A percentile compares a stretch with the other conserved stretches of the same genome.
phyloP scores from a whole-genome alignment of 2,113 vertebrate genomes.

The Dissostichus mawsoni region DNA sequence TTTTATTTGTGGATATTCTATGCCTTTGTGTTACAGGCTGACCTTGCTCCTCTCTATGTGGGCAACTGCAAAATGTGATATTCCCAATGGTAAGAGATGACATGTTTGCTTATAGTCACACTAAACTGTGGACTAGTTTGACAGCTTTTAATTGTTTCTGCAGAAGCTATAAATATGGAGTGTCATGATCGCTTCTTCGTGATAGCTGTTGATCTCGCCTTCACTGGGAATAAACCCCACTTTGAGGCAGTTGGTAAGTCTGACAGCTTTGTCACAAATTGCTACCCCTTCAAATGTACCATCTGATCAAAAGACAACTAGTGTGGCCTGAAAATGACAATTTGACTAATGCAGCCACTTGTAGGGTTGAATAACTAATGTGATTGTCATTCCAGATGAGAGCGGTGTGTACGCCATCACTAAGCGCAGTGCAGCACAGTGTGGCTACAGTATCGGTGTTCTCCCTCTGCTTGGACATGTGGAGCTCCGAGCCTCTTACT shows the following conservation, averaged over 20 bases:
- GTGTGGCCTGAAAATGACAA: no score
- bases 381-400: slow-evolving; percentile 46
- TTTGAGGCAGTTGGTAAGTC: slow-evolving; percentile 70
- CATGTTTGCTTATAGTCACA: no score
- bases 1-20: fast-evolving
- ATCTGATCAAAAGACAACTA: no score
- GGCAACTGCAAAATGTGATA: background rate
- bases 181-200: slow-evolving; percentile 57
- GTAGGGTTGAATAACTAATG: no score
- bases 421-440: slow-evolving; percentile 52
- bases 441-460: slow-evolving; percentile 72
- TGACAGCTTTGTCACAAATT: background rate
- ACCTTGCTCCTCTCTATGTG: slow-evolving; percentile 36
- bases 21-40: slow-evolving; percentile 48
- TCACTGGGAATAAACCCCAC: slow-evolving; percentile 20
- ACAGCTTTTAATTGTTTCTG: background rate
- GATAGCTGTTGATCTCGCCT: slow-evolving; percentile 47
- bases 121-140: background rate
- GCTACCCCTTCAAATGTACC: no score
- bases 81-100: slow-evolving; percentile 29
- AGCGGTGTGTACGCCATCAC: slow-evolving; percentile 62
- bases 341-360: no score
- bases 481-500: slow-evolving; percentile 77
- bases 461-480: slow-evolving; percentile 8
- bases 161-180: slow-evolving; percentile 39